A percentile compares a stretch with the other conserved stretches of the same genome.
These are phyloP conservation scores for Xerus rutilus DNA, from an alignment of 2,797 vertebrate species.

Conservation along the genomic window DNA sequence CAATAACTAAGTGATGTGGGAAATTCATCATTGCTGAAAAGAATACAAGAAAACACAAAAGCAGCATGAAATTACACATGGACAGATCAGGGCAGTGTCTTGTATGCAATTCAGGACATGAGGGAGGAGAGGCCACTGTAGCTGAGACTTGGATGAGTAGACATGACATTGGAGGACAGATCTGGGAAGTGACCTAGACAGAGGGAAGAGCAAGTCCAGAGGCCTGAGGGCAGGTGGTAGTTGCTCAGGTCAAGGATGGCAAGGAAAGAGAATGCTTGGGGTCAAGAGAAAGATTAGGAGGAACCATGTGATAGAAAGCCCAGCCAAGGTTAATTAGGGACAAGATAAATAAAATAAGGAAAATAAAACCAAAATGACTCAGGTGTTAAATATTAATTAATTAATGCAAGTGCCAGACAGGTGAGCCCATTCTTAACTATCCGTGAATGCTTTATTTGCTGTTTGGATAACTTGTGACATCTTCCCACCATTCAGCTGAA, in stretches of 20 bases:
- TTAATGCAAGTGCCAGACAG: too few species aligned
- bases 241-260: background rate
- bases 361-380: background rate
- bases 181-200: background rate
- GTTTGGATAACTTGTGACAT: background rate
- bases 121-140: too few species aligned
- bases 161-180: rapidly evolving
- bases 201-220: background rate
- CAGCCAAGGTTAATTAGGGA: background rate
- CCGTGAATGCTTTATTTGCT: background rate
- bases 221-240: background rate
- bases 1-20: too few species aligned
- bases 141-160: background rate
- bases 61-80: background rate
- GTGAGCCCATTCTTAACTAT: background rate
- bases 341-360: background rate
- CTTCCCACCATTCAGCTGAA: background rate
- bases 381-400: background rate
- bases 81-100: rapidly evolving
- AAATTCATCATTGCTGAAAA: background rate
- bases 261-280: rapidly evolving
- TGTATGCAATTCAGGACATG: background rate
- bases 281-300: too few species aligned
- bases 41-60: background rate
- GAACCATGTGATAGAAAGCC: background rate